These are phyloP conservation scores for Tanypteryx hageni DNA, from an alignment of 2,888 invertebrate genomes.

Conservation along the genomic window DNA sequence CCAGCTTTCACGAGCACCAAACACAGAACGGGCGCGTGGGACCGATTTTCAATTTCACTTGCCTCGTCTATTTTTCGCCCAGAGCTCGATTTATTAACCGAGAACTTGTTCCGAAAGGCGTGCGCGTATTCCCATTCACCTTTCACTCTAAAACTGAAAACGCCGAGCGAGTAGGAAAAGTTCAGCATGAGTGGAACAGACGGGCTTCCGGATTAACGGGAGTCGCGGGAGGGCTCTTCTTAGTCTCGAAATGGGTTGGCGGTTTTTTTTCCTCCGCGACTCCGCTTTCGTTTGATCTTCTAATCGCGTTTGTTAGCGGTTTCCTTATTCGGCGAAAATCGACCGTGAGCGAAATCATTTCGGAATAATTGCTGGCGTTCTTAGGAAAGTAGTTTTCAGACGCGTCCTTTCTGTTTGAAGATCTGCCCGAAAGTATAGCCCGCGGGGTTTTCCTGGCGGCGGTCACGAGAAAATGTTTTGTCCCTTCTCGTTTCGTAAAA, in stretches of 20 bases:
- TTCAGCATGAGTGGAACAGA: not conserved
- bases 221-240: not conserved
- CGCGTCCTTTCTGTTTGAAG: not conserved
- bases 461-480: not conserved
- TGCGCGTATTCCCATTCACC: not conserved
- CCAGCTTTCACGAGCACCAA: not conserved
- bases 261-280: not conserved
- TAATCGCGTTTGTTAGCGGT: not conserved
- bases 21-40: not conserved
- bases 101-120: not conserved
- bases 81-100: not conserved
- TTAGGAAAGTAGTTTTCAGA: not conserved
- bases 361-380: not conserved
- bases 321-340: not conserved
- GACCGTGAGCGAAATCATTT: not conserved
- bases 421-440: not conserved
- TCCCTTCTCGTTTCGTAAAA: no score
- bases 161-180: not conserved
- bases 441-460: not conserved
- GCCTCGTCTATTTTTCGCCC: not conserved
- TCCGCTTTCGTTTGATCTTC: not conserved
- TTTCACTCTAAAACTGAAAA: not conserved
- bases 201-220: not conserved
- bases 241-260: not conserved
- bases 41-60: not conserved